phyloP scores from a whole-genome alignment of 2,888 invertebrate species.

The Zeuzera pyrina region DNA sequence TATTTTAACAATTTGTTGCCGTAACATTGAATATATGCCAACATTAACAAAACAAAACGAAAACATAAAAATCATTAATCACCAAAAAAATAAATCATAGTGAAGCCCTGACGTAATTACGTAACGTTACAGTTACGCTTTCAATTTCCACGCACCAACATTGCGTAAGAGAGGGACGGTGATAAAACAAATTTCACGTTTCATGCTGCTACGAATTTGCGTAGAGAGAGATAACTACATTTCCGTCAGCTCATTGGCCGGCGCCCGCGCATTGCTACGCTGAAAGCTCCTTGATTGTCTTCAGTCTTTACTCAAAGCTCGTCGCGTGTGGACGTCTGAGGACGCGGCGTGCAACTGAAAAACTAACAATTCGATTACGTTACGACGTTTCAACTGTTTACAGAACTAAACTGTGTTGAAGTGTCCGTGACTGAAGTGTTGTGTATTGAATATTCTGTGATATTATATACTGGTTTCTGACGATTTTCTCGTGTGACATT shows the following conservation, averaged over 20 bases:
- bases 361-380: conserved; percentile 26
- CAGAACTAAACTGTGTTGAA: conserved; percentile 30
- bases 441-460: conserved; percentile 21
- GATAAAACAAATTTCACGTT: conserved; percentile 21
- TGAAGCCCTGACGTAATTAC: conserved; percentile 36
- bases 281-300: conserved; percentile 52
- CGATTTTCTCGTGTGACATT: conserved; percentile 17
- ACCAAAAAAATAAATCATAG: conserved; percentile 57
- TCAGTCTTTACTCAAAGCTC: conserved; percentile 56
- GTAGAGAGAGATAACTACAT: conserved; percentile 31
- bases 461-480: conserved; percentile 16
- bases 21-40: conserved; percentile 42
- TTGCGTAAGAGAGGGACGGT: conserved; percentile 26
- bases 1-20: conserved; percentile 16
- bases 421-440: conserved; percentile 36
- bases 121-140: conserved; percentile 42
- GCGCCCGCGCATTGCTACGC: conserved; percentile 49
- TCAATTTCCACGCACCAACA: conserved; percentile 50
- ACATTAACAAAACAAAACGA: conserved; percentile 43
- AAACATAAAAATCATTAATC: conserved; percentile 52
- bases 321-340: conserved; percentile 28
- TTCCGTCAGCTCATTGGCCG: conserved; percentile 18
- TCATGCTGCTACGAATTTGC: conserved; percentile 4
- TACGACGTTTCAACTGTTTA: conserved; percentile 27
- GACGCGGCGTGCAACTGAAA: conserved; percentile 20